Conservation (phyloP, 2,113 vertebrate species). For the Corythornis madagascariensis region DNA sequence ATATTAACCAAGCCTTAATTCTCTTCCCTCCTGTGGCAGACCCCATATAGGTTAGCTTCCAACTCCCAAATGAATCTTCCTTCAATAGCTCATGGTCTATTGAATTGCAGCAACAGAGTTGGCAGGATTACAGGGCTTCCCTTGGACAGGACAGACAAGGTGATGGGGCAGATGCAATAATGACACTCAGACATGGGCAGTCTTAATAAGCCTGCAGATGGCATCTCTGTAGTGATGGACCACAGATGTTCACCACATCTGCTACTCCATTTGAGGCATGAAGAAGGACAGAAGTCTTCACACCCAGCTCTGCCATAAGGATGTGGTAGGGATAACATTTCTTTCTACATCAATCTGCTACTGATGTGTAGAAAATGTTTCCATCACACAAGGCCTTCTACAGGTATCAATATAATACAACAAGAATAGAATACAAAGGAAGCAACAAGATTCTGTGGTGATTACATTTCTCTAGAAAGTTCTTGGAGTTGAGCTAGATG, state of each 20-base stretch:
- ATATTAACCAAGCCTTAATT: neutral
- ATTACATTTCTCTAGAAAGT: neutral
- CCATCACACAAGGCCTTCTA: neutral
- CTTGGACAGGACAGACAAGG: neutral
- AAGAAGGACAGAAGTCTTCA: neutral
- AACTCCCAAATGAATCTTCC: neutral
- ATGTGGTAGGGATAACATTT: neutral
- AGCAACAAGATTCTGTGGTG: neutral
- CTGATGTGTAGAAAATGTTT: neutral
- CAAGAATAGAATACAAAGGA: no score
- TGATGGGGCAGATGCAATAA: neutral
- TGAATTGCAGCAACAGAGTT: neutral
- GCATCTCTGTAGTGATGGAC: neutral
- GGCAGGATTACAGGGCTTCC: neutral
- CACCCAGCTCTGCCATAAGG: neutral
- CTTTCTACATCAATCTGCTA: neutral
- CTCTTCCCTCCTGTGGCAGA: neutral
- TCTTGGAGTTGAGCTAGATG: neutral
- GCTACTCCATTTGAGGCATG: neutral
- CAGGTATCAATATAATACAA: neutral
- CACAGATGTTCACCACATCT: neutral
- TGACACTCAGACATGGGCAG: neutral
- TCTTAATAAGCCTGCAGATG: neutral
- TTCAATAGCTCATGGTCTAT: neutral
- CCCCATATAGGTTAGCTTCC: neutral